These are phyloP conservation scores for Entelurus aequoreus DNA, from an alignment of 2,113 vertebrate species.

Conservation along the genomic window DNA sequence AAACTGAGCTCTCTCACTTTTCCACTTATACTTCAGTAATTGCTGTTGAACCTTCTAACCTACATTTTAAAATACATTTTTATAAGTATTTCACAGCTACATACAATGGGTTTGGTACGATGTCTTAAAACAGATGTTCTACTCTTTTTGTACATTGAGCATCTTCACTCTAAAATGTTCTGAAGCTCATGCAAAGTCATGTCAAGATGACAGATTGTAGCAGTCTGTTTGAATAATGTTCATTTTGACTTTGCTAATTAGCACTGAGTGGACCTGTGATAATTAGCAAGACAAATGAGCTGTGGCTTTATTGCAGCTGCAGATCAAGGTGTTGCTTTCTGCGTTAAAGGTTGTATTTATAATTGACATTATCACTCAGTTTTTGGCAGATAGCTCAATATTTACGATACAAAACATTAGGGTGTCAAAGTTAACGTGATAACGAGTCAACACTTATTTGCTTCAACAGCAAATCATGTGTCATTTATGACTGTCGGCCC, in stretches of 20 bases:
- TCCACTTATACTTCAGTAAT: slow-evolving; percentile 3
- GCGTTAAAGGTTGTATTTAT: slow-evolving; percentile 5
- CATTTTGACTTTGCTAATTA: slow-evolving; percentile 22
- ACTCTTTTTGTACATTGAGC: background rate
- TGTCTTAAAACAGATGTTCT: background rate
- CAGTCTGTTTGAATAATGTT: slow-evolving; percentile 2
- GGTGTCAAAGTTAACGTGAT: no score
- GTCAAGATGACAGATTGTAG: slow-evolving; percentile 13
- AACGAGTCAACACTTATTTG: no score
- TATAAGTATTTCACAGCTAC: background rate
- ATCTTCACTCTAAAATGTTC: background rate
- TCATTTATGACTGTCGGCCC: no score
- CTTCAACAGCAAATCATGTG: no score
- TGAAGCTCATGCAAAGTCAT: background rate
- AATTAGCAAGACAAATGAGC: slow-evolving; percentile 8
- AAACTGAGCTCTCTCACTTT: slow-evolving; percentile 18
- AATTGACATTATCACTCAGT: background rate
- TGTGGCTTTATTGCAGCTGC: slow-evolving; percentile 1
- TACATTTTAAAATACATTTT: background rate
- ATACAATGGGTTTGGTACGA: background rate
- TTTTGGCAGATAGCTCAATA: no score
- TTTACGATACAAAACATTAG: no score
- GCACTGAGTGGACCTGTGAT: background rate
- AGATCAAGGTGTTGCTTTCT: slow-evolving; percentile 1
- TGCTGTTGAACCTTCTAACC: slow-evolving; percentile 12